These are phyloP conservation scores for Rostratula benghalensis DNA, from an alignment of 2,113 vertebrate species.

Conservation along the genomic window DNA sequence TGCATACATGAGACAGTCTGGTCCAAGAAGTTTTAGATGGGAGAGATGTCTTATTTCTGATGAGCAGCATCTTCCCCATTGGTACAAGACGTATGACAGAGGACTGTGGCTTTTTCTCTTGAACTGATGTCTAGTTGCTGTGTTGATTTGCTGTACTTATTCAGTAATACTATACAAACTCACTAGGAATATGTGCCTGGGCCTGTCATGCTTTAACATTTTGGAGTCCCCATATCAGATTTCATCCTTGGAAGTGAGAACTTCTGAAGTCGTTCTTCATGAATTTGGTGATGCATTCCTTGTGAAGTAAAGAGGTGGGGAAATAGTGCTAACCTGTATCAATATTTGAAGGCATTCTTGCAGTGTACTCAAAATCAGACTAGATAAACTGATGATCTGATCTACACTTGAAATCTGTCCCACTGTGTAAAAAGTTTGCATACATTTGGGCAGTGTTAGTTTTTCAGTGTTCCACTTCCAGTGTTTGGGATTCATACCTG, in stretches of 20 bases:
- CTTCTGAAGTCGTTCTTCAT: not conserved
- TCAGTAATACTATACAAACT: not conserved
- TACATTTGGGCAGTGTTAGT: not conserved
- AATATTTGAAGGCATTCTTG: not conserved
- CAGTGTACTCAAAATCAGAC: not conserved
- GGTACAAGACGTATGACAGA: not conserved
- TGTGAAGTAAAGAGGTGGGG: not conserved
- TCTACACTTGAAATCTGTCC: not conserved
- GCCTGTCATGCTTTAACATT: not conserved
- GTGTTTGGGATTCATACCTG: not conserved
- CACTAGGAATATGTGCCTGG: not conserved
- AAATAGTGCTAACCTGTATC: not conserved
- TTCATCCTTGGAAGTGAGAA: not conserved
- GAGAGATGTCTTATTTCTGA: not conserved
- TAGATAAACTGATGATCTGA: not conserved
- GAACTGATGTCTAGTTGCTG: not conserved
- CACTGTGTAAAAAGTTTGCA: not conserved
- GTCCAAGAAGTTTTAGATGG: not conserved
- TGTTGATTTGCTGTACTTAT: not conserved
- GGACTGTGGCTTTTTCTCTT: not conserved
- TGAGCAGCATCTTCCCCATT: not conserved
- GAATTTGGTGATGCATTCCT: not conserved
- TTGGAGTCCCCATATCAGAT: not conserved
- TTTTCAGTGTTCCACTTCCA: not conserved
- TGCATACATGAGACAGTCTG: not conserved